These are phyloP conservation scores for Tenebrio molitor DNA, from an alignment of 1,140 invertebrate species.

Conservation along the genomic window DNA sequence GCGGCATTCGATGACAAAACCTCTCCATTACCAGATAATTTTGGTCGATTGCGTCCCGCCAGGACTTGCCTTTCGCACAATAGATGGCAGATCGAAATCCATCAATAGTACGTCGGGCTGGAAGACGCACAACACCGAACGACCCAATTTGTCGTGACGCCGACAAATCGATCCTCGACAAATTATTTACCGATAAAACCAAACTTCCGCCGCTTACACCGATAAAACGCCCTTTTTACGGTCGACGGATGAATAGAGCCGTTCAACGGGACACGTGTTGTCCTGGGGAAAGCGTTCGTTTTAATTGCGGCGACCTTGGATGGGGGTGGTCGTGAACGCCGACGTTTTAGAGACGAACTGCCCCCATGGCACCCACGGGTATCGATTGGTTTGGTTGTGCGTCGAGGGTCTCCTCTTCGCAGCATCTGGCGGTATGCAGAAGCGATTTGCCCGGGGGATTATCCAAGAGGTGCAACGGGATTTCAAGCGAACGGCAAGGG, in stretches of 20 bases:
- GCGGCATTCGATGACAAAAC: background rate
- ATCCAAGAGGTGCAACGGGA: too few relatives aligned
- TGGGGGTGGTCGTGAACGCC: conserved; percentile 10
- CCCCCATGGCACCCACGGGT: background rate
- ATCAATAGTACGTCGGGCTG: background rate
- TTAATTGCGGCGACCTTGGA: conserved; percentile 18
- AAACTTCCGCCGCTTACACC: background rate
- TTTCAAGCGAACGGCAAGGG: too few relatives aligned
- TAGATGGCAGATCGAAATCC: conserved; percentile 17
- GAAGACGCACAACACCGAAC: background rate
- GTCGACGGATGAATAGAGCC: background rate
- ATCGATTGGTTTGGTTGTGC: conserved; percentile 8
- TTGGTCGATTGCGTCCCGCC: background rate
- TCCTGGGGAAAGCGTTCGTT: conserved; percentile 1
- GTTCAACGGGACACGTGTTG: background rate
- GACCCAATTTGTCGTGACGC: conserved; percentile 8
- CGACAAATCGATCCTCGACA: conserved; percentile 5
- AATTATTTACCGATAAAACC: conserved; percentile 12
- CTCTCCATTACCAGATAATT: background rate
- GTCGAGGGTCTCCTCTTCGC: background rate
- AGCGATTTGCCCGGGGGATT: too few relatives aligned
- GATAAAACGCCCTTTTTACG: background rate
- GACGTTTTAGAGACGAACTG: conserved; percentile 26
- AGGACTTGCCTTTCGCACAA: background rate
- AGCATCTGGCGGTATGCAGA: background rate